These are phyloP conservation scores for Syngnathus floridae DNA, from an alignment of 2,113 vertebrate genomes.

Conservation along the genomic window DNA sequence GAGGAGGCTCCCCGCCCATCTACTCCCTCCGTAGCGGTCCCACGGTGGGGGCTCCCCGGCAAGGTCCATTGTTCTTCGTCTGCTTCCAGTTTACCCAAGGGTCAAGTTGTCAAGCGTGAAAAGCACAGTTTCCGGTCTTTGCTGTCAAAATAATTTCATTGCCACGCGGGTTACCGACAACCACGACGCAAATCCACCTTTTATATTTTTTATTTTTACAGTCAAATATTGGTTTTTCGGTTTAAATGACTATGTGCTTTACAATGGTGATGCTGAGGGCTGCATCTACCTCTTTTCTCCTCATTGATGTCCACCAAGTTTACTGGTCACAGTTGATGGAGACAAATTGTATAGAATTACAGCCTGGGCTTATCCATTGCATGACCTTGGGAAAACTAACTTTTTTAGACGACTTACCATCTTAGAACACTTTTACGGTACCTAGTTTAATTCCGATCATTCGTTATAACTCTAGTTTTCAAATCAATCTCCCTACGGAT, in stretches of 20 bases:
- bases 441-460: background rate
- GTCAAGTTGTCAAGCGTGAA: slow-evolving; percentile 12
- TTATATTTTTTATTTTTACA: slow-evolving; percentile 32
- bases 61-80: slow-evolving; percentile 58
- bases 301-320: slow-evolving; percentile 16
- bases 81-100: slow-evolving; percentile 11
- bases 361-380: slow-evolving; percentile 14
- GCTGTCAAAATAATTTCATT: background rate
- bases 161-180: background rate
- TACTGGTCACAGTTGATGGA: slow-evolving; percentile 31
- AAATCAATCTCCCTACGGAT: slow-evolving; percentile 1
- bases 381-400: slow-evolving; percentile 26
- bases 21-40: slow-evolving; percentile 11
- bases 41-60: slow-evolving; percentile 6
- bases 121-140: slow-evolving; percentile 18
- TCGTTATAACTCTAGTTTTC: background rate
- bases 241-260: background rate
- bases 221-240: background rate
- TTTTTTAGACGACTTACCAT: slow-evolving; percentile 27
- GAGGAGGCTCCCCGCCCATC: slow-evolving; percentile 36
- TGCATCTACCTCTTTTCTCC: slow-evolving; percentile 31
- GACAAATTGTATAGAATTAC: slow-evolving; percentile 22
- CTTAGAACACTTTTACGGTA: slow-evolving; percentile 10
- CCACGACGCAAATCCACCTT: background rate
- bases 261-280: slow-evolving; percentile 35